Conservation (phyloP, 2,888 invertebrate species). For the Sarcophaga subvicina region DNA sequence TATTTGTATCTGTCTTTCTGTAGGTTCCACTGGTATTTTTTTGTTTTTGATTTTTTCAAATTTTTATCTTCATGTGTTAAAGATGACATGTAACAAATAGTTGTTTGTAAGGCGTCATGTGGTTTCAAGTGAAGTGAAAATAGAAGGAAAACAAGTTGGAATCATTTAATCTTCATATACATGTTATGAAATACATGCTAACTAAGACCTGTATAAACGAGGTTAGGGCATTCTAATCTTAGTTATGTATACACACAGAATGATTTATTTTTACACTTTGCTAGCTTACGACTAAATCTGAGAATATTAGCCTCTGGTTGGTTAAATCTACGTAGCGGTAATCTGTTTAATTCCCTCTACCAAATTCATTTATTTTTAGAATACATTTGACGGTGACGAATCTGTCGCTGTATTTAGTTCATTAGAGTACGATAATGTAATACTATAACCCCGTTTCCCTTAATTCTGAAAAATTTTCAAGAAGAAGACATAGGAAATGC, state of each 20-base stretch:
- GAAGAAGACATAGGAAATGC: too few species aligned
- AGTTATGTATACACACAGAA: background rate
- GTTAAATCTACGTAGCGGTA: too few species aligned
- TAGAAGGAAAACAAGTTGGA: conserved; percentile 54
- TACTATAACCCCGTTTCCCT: too few species aligned
- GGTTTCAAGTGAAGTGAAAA: conserved; percentile 65
- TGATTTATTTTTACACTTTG: too few species aligned
- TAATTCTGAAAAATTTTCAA: too few species aligned
- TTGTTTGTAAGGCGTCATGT: conserved; percentile 68
- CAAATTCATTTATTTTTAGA: too few species aligned
- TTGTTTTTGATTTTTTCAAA: conserved; percentile 18
- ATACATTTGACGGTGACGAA: too few species aligned
- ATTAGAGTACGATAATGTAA: too few species aligned
- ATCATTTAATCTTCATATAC: conserved; percentile 46
- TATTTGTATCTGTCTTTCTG: background rate
- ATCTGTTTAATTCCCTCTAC: too few species aligned
- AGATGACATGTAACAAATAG: conserved; percentile 69
- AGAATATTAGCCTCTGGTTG: too few species aligned
- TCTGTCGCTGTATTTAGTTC: too few species aligned
- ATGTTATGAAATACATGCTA: conserved; percentile 6
- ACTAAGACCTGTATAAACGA: background rate
- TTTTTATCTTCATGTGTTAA: conserved; percentile 65
- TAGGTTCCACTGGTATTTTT: conserved; percentile 7
- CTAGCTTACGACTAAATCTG: too few species aligned
- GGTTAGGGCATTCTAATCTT: background rate